These are phyloP conservation scores for Probosciger aterrimus DNA, from an alignment of 2,113 vertebrate species.

Conservation along the genomic window DNA sequence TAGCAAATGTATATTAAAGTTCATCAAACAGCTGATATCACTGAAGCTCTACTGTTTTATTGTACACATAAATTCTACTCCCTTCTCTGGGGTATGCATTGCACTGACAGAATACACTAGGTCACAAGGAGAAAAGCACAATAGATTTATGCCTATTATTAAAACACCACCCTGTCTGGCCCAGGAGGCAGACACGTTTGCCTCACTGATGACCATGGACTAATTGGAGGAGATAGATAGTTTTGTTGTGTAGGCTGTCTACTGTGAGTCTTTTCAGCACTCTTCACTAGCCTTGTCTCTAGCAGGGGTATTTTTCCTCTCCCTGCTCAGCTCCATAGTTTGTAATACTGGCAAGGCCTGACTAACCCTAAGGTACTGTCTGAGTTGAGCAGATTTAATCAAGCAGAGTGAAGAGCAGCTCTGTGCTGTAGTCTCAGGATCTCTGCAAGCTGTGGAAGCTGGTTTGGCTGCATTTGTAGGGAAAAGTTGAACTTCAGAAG, in stretches of 20 bases:
- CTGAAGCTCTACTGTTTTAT: constrained; percentile 5
- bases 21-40: constrained; percentile 41
- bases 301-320: not conserved
- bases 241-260: not conserved
- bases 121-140: not conserved
- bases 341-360: not conserved
- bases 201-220: not conserved
- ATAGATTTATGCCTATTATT: constrained; percentile 30
- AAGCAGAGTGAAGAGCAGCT: not conserved
- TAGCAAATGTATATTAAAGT: constrained; percentile 41
- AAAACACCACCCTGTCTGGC: constrained; percentile 8
- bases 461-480: not conserved
- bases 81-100: constrained; percentile 5
- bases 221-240: not conserved
- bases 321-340: not conserved
- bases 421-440: not conserved
- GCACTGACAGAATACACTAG: constrained; percentile 6
- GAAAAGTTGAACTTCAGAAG: not conserved
- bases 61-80: constrained; percentile 37
- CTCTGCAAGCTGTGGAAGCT: not conserved
- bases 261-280: not conserved
- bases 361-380: not conserved
- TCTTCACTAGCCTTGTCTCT: not conserved
- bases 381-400: not conserved
- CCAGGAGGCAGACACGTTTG: not conserved